Evolutionary conservation across 1,140 invertebrate genomes (phyloP).

Genomic region (Cydia strobilella): DNA sequence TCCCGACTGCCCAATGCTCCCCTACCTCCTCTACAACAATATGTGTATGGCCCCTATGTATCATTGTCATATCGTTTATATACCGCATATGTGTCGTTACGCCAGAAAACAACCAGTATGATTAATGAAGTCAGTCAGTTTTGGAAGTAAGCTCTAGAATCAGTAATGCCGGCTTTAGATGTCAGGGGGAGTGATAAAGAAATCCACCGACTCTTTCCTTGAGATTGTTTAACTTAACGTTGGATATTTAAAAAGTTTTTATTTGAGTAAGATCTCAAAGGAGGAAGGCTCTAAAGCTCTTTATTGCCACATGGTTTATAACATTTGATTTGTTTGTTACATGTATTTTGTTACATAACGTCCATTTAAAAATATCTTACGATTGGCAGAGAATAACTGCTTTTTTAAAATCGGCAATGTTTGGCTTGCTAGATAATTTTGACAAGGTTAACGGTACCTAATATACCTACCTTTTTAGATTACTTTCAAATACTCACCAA

Average conservation of each 20-base stretch:
- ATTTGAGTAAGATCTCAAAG: not conserved
- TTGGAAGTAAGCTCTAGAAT: conserved; percentile 19
- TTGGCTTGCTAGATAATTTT: too few relatives aligned
- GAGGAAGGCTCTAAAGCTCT: not conserved
- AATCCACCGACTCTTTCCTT: not conserved
- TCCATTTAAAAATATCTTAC: too few relatives aligned
- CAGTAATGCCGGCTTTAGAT: conserved; percentile 10
- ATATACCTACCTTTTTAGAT: too few relatives aligned
- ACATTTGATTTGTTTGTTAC: too few relatives aligned
- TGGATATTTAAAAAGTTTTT: not conserved
- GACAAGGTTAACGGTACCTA: too few relatives aligned
- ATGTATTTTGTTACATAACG: too few relatives aligned
- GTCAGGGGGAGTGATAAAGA: conserved; percentile 18
- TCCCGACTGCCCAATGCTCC: too few relatives aligned
- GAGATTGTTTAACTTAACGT: not conserved
- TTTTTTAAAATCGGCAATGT: too few relatives aligned
- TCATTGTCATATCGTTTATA: not conserved
- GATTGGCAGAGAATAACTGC: too few relatives aligned
- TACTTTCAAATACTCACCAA: not conserved
- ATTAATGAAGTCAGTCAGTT: conserved; percentile 29
- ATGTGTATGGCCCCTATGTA: too few relatives aligned
- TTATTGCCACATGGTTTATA: not conserved
- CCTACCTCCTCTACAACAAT: too few relatives aligned
- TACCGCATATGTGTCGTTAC: not conserved
- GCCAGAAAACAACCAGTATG: not conserved